These are phyloP conservation scores for Crocuta crocuta DNA, from an alignment of 2,113 vertebrate species.

Conservation along the genomic window DNA sequence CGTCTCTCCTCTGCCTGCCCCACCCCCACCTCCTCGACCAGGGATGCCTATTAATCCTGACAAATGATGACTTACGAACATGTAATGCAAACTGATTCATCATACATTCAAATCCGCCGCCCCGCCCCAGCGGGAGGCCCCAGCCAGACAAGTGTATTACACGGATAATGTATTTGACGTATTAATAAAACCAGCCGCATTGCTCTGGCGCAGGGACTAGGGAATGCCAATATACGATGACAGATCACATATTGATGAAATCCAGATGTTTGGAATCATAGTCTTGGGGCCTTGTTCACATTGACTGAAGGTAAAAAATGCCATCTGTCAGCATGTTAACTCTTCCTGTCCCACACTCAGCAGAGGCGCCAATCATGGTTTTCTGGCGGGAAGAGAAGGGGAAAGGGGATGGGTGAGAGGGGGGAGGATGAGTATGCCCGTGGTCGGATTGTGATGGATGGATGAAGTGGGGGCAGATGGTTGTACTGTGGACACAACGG, in stretches of 20 bases:
- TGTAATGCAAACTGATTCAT: slow-evolving; percentile 92
- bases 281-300: slow-evolving; percentile 90
- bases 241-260: slow-evolving; percentile 93
- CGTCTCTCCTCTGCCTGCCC: slow-evolving; percentile 65
- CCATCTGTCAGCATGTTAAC: slow-evolving; percentile 89
- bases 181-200: slow-evolving; percentile 93
- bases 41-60: slow-evolving; percentile 90
- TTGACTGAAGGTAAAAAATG: slow-evolving; percentile 92
- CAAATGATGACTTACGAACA: slow-evolving; percentile 92
- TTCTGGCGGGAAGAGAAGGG: background rate
- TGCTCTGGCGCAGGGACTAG: slow-evolving; percentile 87
- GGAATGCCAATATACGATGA: slow-evolving; percentile 92
- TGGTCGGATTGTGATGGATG: background rate
- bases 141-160: slow-evolving; percentile 92
- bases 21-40: slow-evolving; percentile 75
- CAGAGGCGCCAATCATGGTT: slow-evolving; percentile 35
- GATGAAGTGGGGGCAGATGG: background rate
- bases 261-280: slow-evolving; percentile 93
- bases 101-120: slow-evolving; percentile 90
- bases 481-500: background rate
- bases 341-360: slow-evolving; percentile 69
- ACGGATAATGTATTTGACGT: slow-evolving; percentile 94
- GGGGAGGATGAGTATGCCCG: background rate
- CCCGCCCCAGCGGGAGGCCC: slow-evolving; percentile 87
- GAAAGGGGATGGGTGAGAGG: background rate